Evolutionary conservation across 1,140 invertebrate genomes (phyloP), one percentile per base, ranked within the genome.

Genomic region (Trichogramma pretiosum): DNA sequence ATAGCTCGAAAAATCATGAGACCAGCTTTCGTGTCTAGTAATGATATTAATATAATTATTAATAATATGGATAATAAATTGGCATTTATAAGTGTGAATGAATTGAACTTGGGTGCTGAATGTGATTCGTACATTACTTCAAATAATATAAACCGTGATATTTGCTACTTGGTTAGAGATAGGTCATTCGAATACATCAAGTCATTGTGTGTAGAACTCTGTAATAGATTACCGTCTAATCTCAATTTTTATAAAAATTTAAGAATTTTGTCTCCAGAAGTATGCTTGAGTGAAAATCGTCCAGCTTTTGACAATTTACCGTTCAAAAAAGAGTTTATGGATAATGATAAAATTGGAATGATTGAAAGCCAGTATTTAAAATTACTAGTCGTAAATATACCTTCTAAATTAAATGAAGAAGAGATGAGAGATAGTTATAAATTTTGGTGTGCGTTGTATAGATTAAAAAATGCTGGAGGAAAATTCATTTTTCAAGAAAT

Each of bases 291-390:
- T 26, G 21, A 46, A 23, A 35, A 19, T 24, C 46, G 34, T 23
- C 22, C 24, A 19, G 38, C n/a, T 30, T 51, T 50, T 34, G 39
- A 19, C 3, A 32, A 44, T 17, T 38, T 49, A 19, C 53, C 43
- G 11, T 24, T 56, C 7, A 28, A 7, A 30, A 41, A 40, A 46
- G 38, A 43, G n/a, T 55, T 57, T 44, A 22, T 50, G 8, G 22
- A 50, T n/a, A 41, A 39, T 17, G 14, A 24, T 17, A 23, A 18
- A 5, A n/a, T 53, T 16, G 45, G 40, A 2, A 17, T 30, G 18
- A 38, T 53, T 16, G 49, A 57, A 34, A 54, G 38, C 38, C 49
- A 57, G n/a, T 59, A 46, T 18, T 37, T 50, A n/a, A 59, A 57
- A 26, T 33, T 59, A 5, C 1, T 38, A 5, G 18, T 45, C 10